phyloP scores from a whole-genome alignment of 2,797 vertebrate genomes.

The Mormyrops boulengeri region DNA sequence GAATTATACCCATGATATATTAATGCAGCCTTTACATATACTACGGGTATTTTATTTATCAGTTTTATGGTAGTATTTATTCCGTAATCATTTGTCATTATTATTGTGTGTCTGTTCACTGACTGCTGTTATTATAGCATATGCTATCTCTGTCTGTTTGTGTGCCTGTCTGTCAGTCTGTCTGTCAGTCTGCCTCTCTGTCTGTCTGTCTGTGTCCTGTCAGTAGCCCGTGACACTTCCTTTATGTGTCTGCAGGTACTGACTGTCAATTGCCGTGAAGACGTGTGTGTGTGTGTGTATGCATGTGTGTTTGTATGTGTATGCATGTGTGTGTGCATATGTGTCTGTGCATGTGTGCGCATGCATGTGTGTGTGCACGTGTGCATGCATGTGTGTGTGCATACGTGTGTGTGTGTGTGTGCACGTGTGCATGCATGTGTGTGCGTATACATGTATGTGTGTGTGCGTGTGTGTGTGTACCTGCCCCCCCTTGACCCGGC shows the following conservation, averaged over 20 bases:
- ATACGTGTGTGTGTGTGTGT: no score
- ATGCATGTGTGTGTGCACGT: background rate
- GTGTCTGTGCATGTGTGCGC: background rate
- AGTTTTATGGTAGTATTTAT: background rate
- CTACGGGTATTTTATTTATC: background rate
- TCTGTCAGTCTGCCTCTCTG: background rate
- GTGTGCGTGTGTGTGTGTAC: background rate
- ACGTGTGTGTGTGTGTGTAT: background rate
- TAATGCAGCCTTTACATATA: background rate
- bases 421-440: no score
- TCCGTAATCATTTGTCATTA: background rate
- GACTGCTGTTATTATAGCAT: background rate
- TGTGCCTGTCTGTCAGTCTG: background rate
- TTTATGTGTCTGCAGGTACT: background rate
- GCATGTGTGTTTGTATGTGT: background rate
- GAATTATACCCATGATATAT: background rate
- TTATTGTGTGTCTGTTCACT: background rate
- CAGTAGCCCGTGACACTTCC: background rate
- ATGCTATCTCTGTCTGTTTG: background rate
- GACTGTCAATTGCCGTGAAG: background rate
- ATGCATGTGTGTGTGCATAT: no score
- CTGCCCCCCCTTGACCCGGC: background rate
- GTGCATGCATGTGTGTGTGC: background rate
- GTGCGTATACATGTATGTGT: background rate
- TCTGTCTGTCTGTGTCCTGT: background rate